These are phyloP conservation scores for Amblyopsis hoosieri DNA, from an alignment of 2,797 vertebrate species.

Conservation along the genomic window DNA sequence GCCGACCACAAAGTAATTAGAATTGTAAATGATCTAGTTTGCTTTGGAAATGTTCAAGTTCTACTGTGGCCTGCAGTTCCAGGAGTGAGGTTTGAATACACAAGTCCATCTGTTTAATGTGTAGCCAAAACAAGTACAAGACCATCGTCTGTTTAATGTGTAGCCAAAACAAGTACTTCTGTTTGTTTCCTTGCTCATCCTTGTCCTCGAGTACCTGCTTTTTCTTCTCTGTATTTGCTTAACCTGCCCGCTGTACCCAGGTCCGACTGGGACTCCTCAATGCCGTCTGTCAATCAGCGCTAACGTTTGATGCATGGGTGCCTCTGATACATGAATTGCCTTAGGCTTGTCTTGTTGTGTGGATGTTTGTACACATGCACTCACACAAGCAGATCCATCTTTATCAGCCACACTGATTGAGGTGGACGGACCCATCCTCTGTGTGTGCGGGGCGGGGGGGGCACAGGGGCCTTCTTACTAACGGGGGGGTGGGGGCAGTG, in stretches of 20 bases:
- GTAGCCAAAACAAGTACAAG: conserved; percentile 12
- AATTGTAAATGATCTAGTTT: conserved; percentile 62
- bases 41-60: conserved; percentile 48
- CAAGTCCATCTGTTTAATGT: conserved; percentile 12
- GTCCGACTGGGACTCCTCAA: conserved; percentile 40
- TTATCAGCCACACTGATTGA: conserved; percentile 70
- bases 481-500: conserved; percentile 25
- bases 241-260: neutral
- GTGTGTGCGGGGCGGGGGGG: neutral
- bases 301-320: conserved; percentile 53
- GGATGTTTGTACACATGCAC: neutral
- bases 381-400: conserved; percentile 54
- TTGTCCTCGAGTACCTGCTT: conserved; percentile 53
- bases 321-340: conserved; percentile 66
- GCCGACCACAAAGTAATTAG: conserved; percentile 47
- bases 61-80: neutral
- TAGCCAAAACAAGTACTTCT: conserved; percentile 5
- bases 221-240: conserved; percentile 2
- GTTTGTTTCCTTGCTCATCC: conserved; percentile 31
- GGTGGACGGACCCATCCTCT: conserved; percentile 65
- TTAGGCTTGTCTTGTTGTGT: conserved; percentile 50
- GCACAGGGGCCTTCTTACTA: neutral
- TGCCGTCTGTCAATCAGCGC: conserved; percentile 66
- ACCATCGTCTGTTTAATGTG: conserved; percentile 18
- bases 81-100: conserved; percentile 26